phyloP scores from a whole-genome alignment of 2,113 vertebrate species.

The Dromaius novaehollandiae region DNA sequence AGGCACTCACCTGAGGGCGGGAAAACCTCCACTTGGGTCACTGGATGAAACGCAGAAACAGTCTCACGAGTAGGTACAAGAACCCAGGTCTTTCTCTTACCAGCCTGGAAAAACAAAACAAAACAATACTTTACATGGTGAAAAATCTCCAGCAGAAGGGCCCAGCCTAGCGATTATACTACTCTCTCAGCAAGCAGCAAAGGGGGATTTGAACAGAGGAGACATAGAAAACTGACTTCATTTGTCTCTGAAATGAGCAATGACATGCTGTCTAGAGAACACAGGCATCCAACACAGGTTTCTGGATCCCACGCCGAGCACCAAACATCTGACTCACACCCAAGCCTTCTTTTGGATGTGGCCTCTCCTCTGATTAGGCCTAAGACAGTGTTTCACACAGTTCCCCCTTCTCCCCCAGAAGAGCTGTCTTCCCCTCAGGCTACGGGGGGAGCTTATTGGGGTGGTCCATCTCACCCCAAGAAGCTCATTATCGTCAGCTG shows the following conservation, averaged over 20 bases:
- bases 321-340: not conserved
- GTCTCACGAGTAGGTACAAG: not conserved
- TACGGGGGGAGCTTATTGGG: not conserved
- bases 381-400: not conserved
- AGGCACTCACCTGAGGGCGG: not conserved
- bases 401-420: not conserved
- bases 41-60: not conserved
- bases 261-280: not conserved
- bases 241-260: not conserved
- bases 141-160: not conserved
- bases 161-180: not conserved
- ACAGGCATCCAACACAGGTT: not conserved
- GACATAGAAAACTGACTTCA: not conserved
- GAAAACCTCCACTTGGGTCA: not conserved
- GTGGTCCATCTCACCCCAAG: not conserved
- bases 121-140: not conserved
- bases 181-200: not conserved
- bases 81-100: not conserved
- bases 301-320: not conserved
- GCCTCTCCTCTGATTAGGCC: not conserved
- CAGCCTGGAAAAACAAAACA: not conserved
- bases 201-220: not conserved
- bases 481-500: not conserved
- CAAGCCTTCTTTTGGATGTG: not conserved
- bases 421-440: not conserved